Percentiles rank a stretch among this genome's conserved stretches.
Conservation (phyloP, 2,888 invertebrate genomes). For the Altica lythri region DNA sequence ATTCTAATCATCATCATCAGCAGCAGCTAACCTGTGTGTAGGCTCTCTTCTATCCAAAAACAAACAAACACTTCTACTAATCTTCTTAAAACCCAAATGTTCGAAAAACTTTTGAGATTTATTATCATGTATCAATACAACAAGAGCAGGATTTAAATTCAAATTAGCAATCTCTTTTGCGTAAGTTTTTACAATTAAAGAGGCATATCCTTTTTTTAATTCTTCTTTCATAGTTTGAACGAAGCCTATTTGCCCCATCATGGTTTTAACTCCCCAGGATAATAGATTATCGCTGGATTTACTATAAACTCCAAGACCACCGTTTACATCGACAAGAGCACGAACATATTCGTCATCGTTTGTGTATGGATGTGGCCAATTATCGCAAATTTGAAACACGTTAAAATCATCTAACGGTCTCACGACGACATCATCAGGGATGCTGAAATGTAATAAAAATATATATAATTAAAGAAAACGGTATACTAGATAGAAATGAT, state of each 20-base stretch:
- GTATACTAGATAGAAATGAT: no score
- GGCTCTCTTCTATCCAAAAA: no score
- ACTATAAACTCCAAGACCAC: conserved; percentile 16
- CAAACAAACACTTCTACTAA: no score
- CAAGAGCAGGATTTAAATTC: conserved; percentile 18
- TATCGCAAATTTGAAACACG: neutral
- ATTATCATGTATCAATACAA: conserved; percentile 11
- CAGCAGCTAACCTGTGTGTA: no score
- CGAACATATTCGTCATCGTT: neutral
- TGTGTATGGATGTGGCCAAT: conserved; percentile 1
- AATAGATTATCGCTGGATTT: neutral
- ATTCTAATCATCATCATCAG: neutral
- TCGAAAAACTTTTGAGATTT: conserved; percentile 20
- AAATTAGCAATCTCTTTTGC: conserved; percentile 25
- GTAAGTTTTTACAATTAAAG: conserved; percentile 13
- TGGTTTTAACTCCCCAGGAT: conserved; percentile 21
- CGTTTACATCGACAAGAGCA: conserved; percentile 18
- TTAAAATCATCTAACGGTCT: neutral
- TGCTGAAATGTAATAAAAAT: conserved; percentile 6
- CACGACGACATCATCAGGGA: conserved; percentile 4
- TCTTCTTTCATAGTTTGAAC: conserved; percentile 22
- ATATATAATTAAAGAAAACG: no score
- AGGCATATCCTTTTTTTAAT: conserved; percentile 26
- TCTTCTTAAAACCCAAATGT: conserved; percentile 25
- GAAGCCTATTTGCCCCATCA: conserved; percentile 25